Percentiles rank a stretch among this genome's conserved stretches.
These are phyloP conservation scores for Deladenus siricidicola DNA, from an alignment of 2,888 invertebrate species.

Conservation along the genomic window DNA sequence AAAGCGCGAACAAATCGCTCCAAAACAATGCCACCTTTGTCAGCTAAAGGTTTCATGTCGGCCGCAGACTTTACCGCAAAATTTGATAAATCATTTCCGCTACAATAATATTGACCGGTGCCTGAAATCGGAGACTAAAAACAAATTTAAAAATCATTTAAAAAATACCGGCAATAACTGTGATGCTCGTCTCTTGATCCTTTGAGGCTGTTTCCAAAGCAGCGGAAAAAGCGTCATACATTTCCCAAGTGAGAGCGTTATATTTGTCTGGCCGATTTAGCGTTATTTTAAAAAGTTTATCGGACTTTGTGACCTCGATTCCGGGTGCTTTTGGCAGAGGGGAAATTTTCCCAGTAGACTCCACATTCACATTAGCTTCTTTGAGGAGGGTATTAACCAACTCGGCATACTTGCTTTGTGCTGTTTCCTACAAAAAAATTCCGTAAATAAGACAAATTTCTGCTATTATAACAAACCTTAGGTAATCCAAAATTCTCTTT, in stretches of 20 bases:
- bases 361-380: constrained; percentile 27
- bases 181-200: constrained; percentile 63
- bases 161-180: constrained; percentile 65
- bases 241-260: constrained; percentile 42
- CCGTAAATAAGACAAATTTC: neutral
- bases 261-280: constrained; percentile 43
- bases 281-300: constrained; percentile 39
- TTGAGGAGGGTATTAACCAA: constrained; percentile 55
- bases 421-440: constrained; percentile 56
- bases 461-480: constrained; percentile 53
- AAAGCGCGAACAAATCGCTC: constrained; percentile 59
- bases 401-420: constrained; percentile 57
- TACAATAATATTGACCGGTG: constrained; percentile 48
- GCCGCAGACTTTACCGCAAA: constrained; percentile 52
- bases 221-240: constrained; percentile 57
- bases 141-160: neutral
- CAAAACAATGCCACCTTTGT: constrained; percentile 34
- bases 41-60: constrained; percentile 37
- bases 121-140: constrained; percentile 6
- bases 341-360: neutral
- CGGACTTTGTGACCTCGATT: constrained; percentile 33
- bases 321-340: neutral
- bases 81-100: constrained; percentile 70
- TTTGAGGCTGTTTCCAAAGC: constrained; percentile 65
- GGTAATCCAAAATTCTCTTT: constrained; percentile 56